Base-by-base conservation (phyloP, 2,888 invertebrate genomes). In the Bugula neritina region DNA sequence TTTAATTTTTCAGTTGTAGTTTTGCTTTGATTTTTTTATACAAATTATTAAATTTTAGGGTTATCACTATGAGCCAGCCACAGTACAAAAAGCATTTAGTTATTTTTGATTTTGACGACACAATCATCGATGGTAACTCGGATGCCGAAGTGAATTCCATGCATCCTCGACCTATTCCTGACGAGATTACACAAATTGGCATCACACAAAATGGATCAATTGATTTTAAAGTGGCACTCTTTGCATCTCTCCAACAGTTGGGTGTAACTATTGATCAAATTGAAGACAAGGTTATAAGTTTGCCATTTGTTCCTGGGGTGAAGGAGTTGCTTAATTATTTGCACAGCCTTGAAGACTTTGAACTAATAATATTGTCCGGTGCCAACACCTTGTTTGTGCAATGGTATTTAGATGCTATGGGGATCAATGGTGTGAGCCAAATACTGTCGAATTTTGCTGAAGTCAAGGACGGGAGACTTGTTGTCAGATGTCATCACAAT, bases 101-200 rank as follows among this genome's bases (percentile, higher is more conserved):
- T 25, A 91, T 88, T 1, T 90, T 92, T 80, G 92, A 92, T 83
- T 92, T 92, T 83, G 92, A 92, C 80, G 89, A 91, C 77, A 92
- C 92, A 1, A 87, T 92, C 29, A 87, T 90, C 27, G 88, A 90
- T 75, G 89, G 88, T 72, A 92, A 92, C 82, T 89, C 90, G 34
- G 92, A 92, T 79, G 86, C 88, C 0, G 89, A 89, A 34, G 87
- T 89, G 1, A 85, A 88, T n/a, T 87, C 89, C 72, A 81, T 92
- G 71, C 23, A 43, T 17, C 84, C 90, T 17, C 86, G 75, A 78
- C 83, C 76, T 73, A 85, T 89, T 29, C 87, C 89, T 1, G 81
- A 86, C 27, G 84, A 87, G 21, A 70, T 70, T 13, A 13, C 27
- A 34, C 31, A 13, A 13, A 13, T 63, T 5, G 21, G 27, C 10